Percentiles rank a stretch among this genome's conserved stretches.
Conservation (phyloP, 92 coral and sea anemone genomes). For the Palythoa caribaeorum region DNA sequence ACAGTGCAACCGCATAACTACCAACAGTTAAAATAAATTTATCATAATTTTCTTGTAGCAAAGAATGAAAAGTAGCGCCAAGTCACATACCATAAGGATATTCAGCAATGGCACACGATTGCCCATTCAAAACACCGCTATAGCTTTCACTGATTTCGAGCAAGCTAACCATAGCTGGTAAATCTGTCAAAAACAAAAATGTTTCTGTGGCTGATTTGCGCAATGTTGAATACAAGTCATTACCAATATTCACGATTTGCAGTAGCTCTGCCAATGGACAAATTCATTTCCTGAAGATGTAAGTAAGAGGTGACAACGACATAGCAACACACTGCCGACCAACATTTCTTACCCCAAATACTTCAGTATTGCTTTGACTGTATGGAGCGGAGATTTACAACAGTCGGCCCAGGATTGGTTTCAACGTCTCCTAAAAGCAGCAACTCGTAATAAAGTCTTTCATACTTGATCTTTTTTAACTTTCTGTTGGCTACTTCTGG, state of each 20-base stretch:
- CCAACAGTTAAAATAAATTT: not conserved
- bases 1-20: no score
- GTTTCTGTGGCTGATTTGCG: not conserved
- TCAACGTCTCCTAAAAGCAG: no score
- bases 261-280: not conserved
- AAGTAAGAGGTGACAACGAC: no score
- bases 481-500: no score
- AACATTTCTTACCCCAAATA: no score
- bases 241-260: slow-evolving; percentile 3
- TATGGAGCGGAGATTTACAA: no score
- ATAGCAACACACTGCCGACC: no score
- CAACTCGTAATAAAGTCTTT: no score
- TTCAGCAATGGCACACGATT: not conserved
- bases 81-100: slow-evolving; percentile 10
- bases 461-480: no score
- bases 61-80: not conserved
- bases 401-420: no score
- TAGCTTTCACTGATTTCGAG: not conserved
- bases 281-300: no score
- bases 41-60: not conserved
- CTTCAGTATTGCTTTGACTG: no score
- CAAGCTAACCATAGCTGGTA: not conserved
- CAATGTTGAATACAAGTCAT: not conserved
- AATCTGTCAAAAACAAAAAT: slow-evolving; percentile 3
- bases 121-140: not conserved